Conservation (phyloP, 2,113 vertebrate genomes). For the Chionis minor region DNA sequence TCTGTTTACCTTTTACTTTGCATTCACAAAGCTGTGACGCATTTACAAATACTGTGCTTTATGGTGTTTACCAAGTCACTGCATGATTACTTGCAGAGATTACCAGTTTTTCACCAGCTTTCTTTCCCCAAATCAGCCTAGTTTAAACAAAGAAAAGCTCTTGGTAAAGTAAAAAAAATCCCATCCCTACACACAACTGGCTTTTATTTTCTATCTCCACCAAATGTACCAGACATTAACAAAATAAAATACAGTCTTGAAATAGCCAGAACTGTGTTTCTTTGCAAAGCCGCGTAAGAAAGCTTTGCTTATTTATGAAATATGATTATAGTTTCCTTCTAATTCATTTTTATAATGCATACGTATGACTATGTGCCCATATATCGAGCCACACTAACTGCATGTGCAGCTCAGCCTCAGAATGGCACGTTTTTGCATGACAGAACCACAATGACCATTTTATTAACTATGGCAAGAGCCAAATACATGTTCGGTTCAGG, state of each 20-base stretch:
- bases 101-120: neutral
- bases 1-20: neutral
- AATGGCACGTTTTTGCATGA: neutral
- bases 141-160: neutral
- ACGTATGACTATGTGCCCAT: too few relatives aligned
- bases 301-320: neutral
- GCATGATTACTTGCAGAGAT: neutral
- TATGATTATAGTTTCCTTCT: neutral
- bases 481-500: neutral
- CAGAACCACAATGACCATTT: neutral
- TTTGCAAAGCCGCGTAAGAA: neutral
- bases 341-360: neutral
- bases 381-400: neutral
- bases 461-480: neutral
- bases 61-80: neutral
- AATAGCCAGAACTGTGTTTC: neutral
- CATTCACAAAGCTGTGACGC: neutral
- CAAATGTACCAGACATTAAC: neutral
- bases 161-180: neutral
- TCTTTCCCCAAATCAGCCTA: neutral
- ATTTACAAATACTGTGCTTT: neutral
- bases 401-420: neutral
- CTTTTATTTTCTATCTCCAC: neutral
- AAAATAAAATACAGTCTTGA: neutral
- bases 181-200: neutral